A percentile compares a stretch with the other conserved stretches of the same genome.
Conservation (phyloP, 2,888 invertebrate genomes). For the Oithona nana region DNA sequence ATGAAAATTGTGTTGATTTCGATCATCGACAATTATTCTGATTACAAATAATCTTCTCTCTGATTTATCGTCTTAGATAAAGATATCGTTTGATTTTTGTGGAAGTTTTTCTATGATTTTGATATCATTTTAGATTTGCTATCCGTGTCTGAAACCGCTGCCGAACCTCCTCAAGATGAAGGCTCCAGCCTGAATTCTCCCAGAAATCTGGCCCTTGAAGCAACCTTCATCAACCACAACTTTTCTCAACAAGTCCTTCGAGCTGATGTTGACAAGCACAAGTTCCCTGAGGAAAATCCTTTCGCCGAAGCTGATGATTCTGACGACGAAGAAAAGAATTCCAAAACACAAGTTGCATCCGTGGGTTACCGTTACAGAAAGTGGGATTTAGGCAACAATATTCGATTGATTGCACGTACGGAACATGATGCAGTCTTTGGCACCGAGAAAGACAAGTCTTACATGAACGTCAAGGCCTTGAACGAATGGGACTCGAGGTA, state of each 20-base stretch:
- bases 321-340: too few species aligned
- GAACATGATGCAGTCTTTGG: conserved; percentile 82
- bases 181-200: conserved; percentile 86
- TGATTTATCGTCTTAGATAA: too few species aligned
- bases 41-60: too few species aligned
- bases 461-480: conserved; percentile 82
- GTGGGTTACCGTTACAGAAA: conserved; percentile 92
- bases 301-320: conserved; percentile 73
- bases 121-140: neutral
- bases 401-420: conserved; percentile 76
- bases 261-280: conserved; percentile 39
- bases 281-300: conserved; percentile 78
- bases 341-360: conserved; percentile 45
- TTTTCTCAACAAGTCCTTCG: conserved; percentile 86
- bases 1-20: too few species aligned
- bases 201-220: conserved; percentile 83
- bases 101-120: too few species aligned
- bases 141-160: conserved; percentile 8
- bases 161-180: conserved; percentile 44
- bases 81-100: too few species aligned
- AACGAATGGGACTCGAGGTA: conserved; percentile 98
- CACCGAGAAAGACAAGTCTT: conserved; percentile 64
- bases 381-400: conserved; percentile 84
- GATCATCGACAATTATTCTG: too few species aligned
- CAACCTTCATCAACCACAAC: conserved; percentile 97